Conservation (phyloP, 2,113 vertebrate genomes). For the Cochlearius cochlearius region DNA sequence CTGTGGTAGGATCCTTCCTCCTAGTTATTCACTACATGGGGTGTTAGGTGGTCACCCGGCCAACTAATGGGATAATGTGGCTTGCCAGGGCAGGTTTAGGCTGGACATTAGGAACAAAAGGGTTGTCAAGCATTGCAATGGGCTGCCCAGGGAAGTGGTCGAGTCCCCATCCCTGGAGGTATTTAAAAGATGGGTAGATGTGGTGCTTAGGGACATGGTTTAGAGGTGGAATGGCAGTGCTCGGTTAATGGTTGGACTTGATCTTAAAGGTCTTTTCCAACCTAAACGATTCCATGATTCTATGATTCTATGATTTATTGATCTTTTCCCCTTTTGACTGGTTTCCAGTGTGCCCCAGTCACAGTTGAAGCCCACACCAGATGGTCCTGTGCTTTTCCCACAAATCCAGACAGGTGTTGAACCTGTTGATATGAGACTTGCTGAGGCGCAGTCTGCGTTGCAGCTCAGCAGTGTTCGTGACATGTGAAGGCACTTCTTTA, state of each 20-base stretch:
- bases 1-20: neutral
- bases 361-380: neutral
- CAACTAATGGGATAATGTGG: fast-evolving
- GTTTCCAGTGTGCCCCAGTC: neutral
- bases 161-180: too few species aligned
- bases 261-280: too few species aligned
- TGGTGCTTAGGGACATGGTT: too few species aligned
- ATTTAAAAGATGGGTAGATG: too few species aligned
- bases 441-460: neutral
- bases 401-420: neutral
- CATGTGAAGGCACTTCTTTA: neutral
- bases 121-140: too few species aligned
- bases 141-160: too few species aligned
- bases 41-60: neutral
- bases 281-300: too few species aligned
- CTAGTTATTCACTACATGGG: neutral
- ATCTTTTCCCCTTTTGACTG: neutral
- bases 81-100: neutral
- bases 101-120: too few species aligned
- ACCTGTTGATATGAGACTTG: neutral
- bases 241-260: too few species aligned
- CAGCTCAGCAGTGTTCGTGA: neutral
- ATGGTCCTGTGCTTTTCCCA: neutral
- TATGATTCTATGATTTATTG: too few species aligned
- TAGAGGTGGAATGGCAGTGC: too few species aligned